These are phyloP conservation scores for Platycnemis pennipes DNA, from an alignment of 2,888 invertebrate genomes.

Conservation along the genomic window DNA sequence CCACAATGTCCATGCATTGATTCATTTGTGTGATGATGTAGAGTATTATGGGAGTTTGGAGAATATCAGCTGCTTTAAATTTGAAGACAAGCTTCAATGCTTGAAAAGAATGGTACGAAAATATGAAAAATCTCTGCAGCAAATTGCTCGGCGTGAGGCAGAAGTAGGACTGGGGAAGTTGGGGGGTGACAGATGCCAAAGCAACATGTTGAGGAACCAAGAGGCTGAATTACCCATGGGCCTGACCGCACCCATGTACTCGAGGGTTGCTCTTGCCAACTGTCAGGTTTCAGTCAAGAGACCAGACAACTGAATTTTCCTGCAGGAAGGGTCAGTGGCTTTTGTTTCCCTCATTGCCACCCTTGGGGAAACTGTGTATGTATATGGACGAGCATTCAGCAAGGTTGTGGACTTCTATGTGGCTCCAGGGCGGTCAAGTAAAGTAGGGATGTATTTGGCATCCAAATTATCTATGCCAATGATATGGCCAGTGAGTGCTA, in stretches of 20 bases:
- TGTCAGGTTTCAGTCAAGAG: neutral
- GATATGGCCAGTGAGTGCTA: neutral
- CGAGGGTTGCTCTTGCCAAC: too few relatives aligned
- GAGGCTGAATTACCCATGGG: neutral
- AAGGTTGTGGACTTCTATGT: neutral
- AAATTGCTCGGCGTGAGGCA: neutral
- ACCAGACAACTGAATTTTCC: constrained; percentile 2
- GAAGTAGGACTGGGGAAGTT: neutral
- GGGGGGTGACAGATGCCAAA: neutral
- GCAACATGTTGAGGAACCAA: neutral
- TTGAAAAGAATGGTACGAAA: too few relatives aligned
- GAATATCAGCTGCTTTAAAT: neutral
- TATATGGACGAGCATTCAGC: neutral
- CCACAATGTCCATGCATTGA: too few relatives aligned
- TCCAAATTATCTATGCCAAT: neutral
- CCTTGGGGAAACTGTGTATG: too few relatives aligned
- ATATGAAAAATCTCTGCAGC: too few relatives aligned
- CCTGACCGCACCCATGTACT: too few relatives aligned
- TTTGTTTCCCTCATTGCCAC: neutral
- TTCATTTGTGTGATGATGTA: too few relatives aligned
- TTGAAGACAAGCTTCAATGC: neutral
- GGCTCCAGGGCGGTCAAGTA: neutral
- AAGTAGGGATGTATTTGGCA: neutral
- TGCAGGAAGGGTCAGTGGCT: constrained; percentile 9
- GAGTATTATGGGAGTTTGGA: too few relatives aligned